phyloP scores from a whole-genome alignment of 2,888 invertebrate species.

The Graphium colonna region DNA sequence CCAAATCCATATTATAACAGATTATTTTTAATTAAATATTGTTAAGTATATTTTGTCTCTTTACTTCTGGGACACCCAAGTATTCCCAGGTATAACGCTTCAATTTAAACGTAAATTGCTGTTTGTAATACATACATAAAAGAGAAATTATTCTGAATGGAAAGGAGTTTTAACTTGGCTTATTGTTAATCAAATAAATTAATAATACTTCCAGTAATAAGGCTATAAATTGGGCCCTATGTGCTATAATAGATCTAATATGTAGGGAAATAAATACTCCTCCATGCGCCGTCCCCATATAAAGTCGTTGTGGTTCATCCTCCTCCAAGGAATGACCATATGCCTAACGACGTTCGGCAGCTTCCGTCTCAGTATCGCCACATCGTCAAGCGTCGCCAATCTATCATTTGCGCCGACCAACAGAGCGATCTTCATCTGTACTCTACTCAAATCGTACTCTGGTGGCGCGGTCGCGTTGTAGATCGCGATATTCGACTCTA shows the following conservation, averaged over 20 bases:
- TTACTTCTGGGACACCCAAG: too few relatives aligned
- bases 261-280: constrained; percentile 30
- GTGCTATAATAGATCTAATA: constrained; percentile 30
- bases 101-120: too few relatives aligned
- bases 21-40: too few relatives aligned
- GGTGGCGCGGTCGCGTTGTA: constrained; percentile 35
- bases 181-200: too few relatives aligned
- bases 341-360: constrained; percentile 37
- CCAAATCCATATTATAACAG: too few relatives aligned
- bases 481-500: constrained; percentile 24
- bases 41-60: too few relatives aligned
- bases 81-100: too few relatives aligned
- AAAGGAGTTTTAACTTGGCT: too few relatives aligned
- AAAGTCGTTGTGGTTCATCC: constrained; percentile 37
- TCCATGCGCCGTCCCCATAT: constrained; percentile 33
- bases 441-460: constrained; percentile 35
- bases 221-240: too few relatives aligned
- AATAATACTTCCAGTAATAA: too few relatives aligned
- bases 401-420: constrained; percentile 34
- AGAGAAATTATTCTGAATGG: too few relatives aligned
- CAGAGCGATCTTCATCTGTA: constrained; percentile 33
- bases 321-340: constrained; percentile 23
- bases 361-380: constrained; percentile 24
- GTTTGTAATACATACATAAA: too few relatives aligned
- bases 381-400: constrained; percentile 32